These are phyloP conservation scores for Spodoptera frugiperda DNA, from an alignment of 1,140 invertebrate genomes.

Conservation along the genomic window DNA sequence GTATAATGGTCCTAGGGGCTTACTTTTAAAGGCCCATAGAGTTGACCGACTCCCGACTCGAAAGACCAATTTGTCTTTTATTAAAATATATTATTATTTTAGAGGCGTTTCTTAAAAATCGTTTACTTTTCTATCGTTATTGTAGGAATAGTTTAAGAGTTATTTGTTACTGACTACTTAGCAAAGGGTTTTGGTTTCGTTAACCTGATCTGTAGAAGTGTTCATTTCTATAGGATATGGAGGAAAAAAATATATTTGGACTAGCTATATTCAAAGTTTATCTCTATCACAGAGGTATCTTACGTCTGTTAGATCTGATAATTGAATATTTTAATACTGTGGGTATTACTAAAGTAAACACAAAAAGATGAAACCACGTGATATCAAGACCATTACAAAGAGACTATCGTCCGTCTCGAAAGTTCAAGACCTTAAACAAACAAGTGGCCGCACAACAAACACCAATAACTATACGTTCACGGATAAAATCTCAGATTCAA, in stretches of 20 bases:
- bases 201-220: no score
- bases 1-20: constrained; percentile 8
- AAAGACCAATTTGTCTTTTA: background rate
- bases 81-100: background rate
- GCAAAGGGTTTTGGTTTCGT: no score
- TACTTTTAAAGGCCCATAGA: constrained; percentile 1
- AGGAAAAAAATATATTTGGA: no score
- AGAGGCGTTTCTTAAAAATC: background rate
- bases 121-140: background rate
- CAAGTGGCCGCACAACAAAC: constrained; percentile 7
- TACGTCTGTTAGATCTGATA: no score
- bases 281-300: no score
- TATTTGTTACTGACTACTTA: no score
- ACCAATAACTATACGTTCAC: constrained; percentile 2
- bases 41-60: background rate
- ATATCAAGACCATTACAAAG: background rate
- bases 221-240: no score
- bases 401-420: background rate
- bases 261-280: no score
- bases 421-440: background rate
- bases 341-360: no score
- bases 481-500: constrained; percentile 47
- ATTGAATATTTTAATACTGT: no score
- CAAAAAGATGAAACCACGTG: background rate
- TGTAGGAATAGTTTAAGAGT: no score